Evolutionary conservation across 2,888 invertebrate species (phyloP).

Genomic region (Trisateles emortualis): DNA sequence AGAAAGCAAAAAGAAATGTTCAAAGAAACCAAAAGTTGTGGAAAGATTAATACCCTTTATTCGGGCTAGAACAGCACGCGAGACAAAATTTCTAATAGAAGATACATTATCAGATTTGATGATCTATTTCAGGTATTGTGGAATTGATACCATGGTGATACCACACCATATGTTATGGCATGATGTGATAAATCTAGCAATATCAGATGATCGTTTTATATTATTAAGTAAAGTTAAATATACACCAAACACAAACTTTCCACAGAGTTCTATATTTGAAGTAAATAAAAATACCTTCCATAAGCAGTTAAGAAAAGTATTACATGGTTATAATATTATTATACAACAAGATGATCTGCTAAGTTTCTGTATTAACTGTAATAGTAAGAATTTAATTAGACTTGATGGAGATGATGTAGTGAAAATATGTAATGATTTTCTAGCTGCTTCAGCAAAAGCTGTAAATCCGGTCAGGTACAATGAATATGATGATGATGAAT

Average conservation of each 20-base stretch:
- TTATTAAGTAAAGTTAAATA: conserved; percentile 74
- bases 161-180: conserved; percentile 84
- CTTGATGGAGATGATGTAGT: conserved; percentile 62
- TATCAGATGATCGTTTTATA: conserved; percentile 70
- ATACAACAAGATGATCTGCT: conserved; percentile 89
- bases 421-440: conserved; percentile 63
- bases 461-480: conserved; percentile 31
- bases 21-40: conserved; percentile 69
- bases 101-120: conserved; percentile 64
- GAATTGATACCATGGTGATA: conserved; percentile 89
- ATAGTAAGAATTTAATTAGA: conserved; percentile 64
- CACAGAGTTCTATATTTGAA: conserved; percentile 83
- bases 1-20: conserved; percentile 81
- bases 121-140: conserved; percentile 75
- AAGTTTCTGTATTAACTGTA: conserved; percentile 90
- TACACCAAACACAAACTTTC: conserved; percentile 86
- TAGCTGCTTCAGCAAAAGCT: conserved; percentile 39
- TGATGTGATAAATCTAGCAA: conserved; percentile 74
- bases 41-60: conserved; percentile 57
- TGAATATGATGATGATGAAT: conserved; percentile 65
- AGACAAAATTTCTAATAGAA: conserved; percentile 72
- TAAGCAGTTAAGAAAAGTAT: conserved; percentile 89
- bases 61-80: conserved; percentile 54
- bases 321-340: conserved; percentile 88
- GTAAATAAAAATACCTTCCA: conserved; percentile 84